Base-by-base conservation (phyloP, 1,140 invertebrate species). In the Penaeus indicus region DNA sequence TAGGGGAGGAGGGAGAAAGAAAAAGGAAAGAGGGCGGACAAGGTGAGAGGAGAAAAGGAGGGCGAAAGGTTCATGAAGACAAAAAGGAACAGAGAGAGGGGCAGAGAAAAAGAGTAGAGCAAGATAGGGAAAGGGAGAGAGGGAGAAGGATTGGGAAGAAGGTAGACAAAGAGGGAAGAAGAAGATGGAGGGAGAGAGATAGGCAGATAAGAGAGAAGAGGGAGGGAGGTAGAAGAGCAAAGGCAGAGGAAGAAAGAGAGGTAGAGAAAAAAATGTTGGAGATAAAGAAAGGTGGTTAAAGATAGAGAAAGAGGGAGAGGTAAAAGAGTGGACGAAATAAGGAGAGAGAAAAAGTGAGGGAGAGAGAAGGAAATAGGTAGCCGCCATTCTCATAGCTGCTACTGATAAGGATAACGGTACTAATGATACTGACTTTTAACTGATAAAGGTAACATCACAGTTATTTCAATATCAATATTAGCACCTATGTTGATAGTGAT, bases 321-420 rank as follows among this genome's bases (percentile, higher is more conserved):
- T n/a, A n/a, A n/a, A 11, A 67, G 64, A 72, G 77, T n/a, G 42
- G 42, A 42, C 54, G 77, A 64, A 32, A 75, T 38, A 86, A 79
- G 80, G 61, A 60, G 27, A 27, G 75, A 38, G 60, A 61, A 60
- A 62, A 64, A 61, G 38, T 64, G 85, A 72, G 61, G 54, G 61
- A 75, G 21, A 60, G 61, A 38, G 25, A 47, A 60, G 75, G 77
- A 47, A 79, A 86, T 32, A 42, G 27, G n/a, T n/a, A n/a, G n/a
- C n/a, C n/a, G n/a, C n/a, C n/a, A n/a, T n/a, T n/a, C n/a, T n/a
- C n/a, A n/a, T n/a, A n/a, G n/a, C n/a, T n/a, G n/a, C n/a, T n/a
- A n/a, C n/a, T n/a, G n/a, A n/a, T n/a, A n/a, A n/a, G n/a, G n/a
- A n/a, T n/a, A 47, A 47, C 10, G 10, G 42, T 47, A 47, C 3